phyloP scores from a whole-genome alignment of 2,113 vertebrate species.

The Romanogobio albipinnatus region DNA sequence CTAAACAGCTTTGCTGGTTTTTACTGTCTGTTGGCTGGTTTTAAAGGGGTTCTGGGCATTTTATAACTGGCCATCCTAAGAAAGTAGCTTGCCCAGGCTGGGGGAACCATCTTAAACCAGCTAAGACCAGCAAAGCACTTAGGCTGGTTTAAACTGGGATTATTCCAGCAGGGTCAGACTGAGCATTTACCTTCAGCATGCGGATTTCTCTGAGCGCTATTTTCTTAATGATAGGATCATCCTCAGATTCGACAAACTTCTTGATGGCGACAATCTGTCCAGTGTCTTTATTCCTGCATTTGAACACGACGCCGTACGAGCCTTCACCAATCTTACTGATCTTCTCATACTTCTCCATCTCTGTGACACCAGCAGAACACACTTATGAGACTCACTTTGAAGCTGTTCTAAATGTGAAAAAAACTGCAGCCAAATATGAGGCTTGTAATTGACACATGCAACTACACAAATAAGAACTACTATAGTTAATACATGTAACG shows the following conservation, averaged over 20 bases:
- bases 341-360: conserved; percentile 96
- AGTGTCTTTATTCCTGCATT: conserved; percentile 89
- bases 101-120: neutral
- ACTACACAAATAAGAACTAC: neutral
- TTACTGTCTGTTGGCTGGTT: neutral
- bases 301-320: conserved; percentile 95
- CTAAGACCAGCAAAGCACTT: neutral
- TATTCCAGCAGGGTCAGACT: neutral
- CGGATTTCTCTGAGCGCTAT: conserved; percentile 92
- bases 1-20: neutral
- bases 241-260: conserved; percentile 94
- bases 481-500: neutral
- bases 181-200: conserved; percentile 87
- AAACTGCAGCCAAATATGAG: neutral
- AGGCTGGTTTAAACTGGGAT: neutral
- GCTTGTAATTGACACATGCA: neutral
- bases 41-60: neutral
- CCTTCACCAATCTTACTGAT: conserved; percentile 92
- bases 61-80: neutral
- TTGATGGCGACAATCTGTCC: conserved; percentile 95
- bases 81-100: neutral
- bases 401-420: neutral
- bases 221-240: conserved; percentile 92
- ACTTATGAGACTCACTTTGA: neutral
- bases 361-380: conserved; percentile 3